Base-by-base conservation (phyloP, 2,113 vertebrate genomes). In the Bungarus multicinctus region DNA sequence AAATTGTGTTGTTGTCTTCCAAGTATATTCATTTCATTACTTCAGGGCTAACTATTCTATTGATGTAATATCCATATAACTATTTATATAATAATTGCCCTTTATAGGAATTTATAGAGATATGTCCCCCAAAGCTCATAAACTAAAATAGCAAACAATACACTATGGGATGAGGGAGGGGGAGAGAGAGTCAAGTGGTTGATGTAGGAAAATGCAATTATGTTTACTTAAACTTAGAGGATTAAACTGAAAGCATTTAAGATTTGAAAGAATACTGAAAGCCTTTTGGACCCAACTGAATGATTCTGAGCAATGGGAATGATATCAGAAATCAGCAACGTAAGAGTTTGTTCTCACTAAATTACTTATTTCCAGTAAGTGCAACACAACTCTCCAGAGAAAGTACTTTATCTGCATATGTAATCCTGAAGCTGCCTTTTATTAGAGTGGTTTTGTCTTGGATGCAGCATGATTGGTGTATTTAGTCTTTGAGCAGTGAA, bases 1-100 rank as follows among this genome's bases (percentile, higher is more conserved):
- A 94, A 89, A 94, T 47, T 30, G 87, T 92, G 89, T 95, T 93
- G 60, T 94, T 88, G 95, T 89, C 94, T 93, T 94, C 93, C 91
- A 14, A 0, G 0, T 89, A 81, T 50, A 64, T 91, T 85, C 94
- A 96, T 95, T 93, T 87, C 93, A 34, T 87, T 94, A 1, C 92
- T 96, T 86, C 92, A 91, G 27, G 43, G 52, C 81, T 89, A 22
- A 69, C 30, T 85, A 55, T 39, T 90, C 52, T 54, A 25, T 85
- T 47, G 50, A 30, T 91, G 8, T 91, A 52, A n/a, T 55, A 69
- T 45, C 43, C 55, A 69, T 64, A 20, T 22, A 50, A 60, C 16
- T 69, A 45, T 60, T n/a, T 69, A 45, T 64, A 27, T 50, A 47
- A 47, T 43, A 39, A 81, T 22, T 89, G 3, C 5, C 47, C 30